Percentiles rank a stretch among this genome's conserved stretches.
Conservation (phyloP, 2,113 vertebrate genomes). For the Centropus unirufus region DNA sequence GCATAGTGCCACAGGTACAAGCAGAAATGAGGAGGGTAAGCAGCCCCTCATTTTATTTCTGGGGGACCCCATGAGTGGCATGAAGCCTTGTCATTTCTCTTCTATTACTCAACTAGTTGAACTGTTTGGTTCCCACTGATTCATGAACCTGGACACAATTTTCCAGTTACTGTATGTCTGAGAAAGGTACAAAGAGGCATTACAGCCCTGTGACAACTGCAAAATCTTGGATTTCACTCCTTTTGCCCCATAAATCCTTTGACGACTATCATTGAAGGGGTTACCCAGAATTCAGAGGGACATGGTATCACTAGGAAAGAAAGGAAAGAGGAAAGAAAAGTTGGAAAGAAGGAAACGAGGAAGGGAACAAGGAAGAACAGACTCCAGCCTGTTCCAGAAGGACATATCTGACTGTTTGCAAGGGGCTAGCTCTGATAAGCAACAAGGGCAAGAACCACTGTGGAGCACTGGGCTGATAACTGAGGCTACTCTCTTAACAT, state of each 20-base stretch:
- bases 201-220: background rate
- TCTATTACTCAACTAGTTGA: background rate
- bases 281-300: background rate
- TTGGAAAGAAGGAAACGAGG: background rate
- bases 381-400: background rate
- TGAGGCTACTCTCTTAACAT: background rate
- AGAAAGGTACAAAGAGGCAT: background rate
- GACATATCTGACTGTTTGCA: background rate
- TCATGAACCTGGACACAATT: background rate
- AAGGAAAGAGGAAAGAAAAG: background rate
- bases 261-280: background rate
- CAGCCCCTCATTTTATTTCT: background rate
- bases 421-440: background rate
- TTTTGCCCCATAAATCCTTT: background rate
- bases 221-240: background rate
- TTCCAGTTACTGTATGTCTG: background rate
- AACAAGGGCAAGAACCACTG: background rate
- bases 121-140: background rate
- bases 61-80: rapidly evolving
- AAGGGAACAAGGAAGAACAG: background rate
- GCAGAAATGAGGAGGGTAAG: background rate
- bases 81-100: background rate
- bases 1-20: background rate
- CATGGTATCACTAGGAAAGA: background rate
- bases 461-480: background rate